Conservation (phyloP, 2,113 vertebrate genomes). For the Pantherophis guttatus region DNA sequence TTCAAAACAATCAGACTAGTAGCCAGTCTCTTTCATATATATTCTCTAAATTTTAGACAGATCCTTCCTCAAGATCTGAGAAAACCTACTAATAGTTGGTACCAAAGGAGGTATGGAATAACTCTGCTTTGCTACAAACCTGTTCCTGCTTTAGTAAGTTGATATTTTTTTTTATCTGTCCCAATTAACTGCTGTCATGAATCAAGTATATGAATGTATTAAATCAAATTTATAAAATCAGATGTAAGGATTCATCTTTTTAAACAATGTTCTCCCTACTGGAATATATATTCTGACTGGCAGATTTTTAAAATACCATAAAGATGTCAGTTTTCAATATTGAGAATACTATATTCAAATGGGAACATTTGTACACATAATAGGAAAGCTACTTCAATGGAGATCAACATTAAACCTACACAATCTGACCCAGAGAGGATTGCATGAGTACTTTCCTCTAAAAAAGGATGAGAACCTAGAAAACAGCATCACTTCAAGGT, state of each 20-base stretch:
- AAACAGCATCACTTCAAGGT: neutral
- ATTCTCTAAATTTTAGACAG: neutral
- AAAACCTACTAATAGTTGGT: neutral
- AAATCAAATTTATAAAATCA: neutral
- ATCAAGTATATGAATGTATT: neutral
- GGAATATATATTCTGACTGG: neutral
- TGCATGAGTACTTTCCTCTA: neutral
- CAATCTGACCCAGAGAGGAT: neutral
- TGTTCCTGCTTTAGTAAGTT: neutral
- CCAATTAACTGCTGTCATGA: neutral
- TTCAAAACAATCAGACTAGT: neutral
- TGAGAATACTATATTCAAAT: neutral
- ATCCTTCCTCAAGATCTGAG: neutral
- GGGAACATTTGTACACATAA: neutral
- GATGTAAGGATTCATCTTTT: neutral
- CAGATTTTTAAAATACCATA: slow-evolving; percentile 10
- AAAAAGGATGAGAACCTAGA: neutral
- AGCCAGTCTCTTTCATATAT: neutral
- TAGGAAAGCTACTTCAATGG: neutral
- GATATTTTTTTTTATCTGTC: neutral
- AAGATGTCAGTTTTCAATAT: neutral
- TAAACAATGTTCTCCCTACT: neutral
- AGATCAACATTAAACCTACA: neutral
- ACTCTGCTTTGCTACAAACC: neutral
- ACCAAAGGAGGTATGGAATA: neutral